Base-by-base conservation (phyloP, 2,888 invertebrate genomes). In the Rhingia campestris region DNA sequence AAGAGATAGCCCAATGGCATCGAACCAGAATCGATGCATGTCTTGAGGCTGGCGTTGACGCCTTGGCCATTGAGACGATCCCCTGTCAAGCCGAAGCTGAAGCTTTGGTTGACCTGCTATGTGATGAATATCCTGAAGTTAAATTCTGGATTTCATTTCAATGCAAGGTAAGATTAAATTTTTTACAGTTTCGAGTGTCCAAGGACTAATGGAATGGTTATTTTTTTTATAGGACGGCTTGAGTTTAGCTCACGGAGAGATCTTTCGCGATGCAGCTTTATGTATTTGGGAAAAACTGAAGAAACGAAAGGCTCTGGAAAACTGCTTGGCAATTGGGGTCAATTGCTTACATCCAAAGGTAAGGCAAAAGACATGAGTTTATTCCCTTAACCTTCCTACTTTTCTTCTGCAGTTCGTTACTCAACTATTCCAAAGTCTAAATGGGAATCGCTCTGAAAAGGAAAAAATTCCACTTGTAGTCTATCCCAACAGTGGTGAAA, bases 101-200 rank as follows among this genome's bases (percentile, higher is more conserved):
- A 89, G 96, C 96, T 89, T 91, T 98, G 33, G 93, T 97, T 30
- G 94, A 96, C 81, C 92, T 97, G 88, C 91, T 98, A 32, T 90
- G 90, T 33, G 94, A 94, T 86, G 95, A 97, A 87, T 97, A 94
- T 91, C 97, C 97, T 0, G 91, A 93, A 59, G 92, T 94, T 0
- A 96, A 95, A 90, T 97, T 96, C 14, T 98, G 97, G 97, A 92
- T 98, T 12, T 93, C 96, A 2, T 97, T 98, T 91, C 96, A 97
- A 86, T 97, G 97, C 91, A 95, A 95, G 92, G 97, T 96, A 70
- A 45, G 39, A n/a, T 49, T 22, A 6, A 1, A 22, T 12, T 41
- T 10, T 14, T 30, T 0, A 7, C 10, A 6, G n/a, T 9, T 49
- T 0, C 30, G 2, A 0, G 0, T 10, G 22, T 70, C n/a, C 9